Conservation (phyloP, 2,113 vertebrate genomes). For the Ciconia stormi region DNA sequence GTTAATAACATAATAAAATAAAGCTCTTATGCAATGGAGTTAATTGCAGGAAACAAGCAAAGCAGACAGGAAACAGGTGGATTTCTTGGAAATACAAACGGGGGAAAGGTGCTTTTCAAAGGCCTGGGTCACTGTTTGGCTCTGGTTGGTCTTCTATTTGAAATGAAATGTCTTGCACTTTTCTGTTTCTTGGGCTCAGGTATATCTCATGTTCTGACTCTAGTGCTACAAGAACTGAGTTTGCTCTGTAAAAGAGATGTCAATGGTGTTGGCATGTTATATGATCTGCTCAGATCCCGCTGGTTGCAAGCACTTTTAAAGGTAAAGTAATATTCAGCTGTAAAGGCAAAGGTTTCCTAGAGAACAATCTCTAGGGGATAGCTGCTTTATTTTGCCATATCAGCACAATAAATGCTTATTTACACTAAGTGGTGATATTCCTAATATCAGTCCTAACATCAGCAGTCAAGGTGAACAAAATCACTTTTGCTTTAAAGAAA, state of each 20-base stretch:
- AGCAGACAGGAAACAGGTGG: neutral
- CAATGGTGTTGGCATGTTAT: conserved; percentile 80
- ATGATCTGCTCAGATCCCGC: conserved; percentile 83
- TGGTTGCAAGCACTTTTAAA: conserved; percentile 93
- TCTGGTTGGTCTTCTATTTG: neutral
- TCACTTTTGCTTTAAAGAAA: neutral
- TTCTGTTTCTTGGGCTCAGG: conserved; percentile 74
- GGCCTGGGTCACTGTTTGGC: conserved; percentile 12
- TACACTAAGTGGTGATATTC: neutral
- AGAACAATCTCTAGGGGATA: neutral
- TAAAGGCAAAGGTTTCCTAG: neutral
- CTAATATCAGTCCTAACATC: neutral
- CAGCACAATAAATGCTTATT: neutral
- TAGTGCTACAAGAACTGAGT: conserved; percentile 83
- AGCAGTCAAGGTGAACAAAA: neutral
- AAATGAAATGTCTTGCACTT: conserved; percentile 49
- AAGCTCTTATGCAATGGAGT: neutral
- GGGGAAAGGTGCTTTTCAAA: neutral
- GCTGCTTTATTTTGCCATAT: neutral
- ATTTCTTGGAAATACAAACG: neutral
- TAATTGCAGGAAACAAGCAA: neutral
- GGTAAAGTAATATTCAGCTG: conserved; percentile 63
- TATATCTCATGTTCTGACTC: conserved; percentile 82
- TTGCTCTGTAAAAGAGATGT: conserved; percentile 81
- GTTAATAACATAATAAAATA: neutral